Conservation (phyloP, 2,797 vertebrate species). For the Acanthurus lineatus region DNA sequence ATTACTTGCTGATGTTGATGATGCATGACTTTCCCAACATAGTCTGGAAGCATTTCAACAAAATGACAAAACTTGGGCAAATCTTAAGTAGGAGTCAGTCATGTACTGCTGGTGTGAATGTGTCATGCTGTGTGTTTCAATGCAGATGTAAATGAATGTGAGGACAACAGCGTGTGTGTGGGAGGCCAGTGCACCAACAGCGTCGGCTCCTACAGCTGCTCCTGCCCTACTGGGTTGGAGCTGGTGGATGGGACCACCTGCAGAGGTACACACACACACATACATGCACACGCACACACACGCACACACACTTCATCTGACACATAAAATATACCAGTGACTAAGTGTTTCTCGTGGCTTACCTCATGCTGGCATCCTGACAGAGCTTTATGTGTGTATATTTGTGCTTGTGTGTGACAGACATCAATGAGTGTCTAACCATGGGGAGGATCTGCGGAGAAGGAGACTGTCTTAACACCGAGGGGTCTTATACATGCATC, state of each 20-base stretch:
- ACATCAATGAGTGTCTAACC: conserved; percentile 88
- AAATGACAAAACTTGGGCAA: conserved; percentile 50
- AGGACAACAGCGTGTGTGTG: conserved; percentile 71
- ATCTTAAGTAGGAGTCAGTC: conserved; percentile 31
- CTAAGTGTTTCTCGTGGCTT: conserved; percentile 33
- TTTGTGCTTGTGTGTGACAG: conserved; percentile 78
- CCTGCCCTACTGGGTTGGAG: conserved; percentile 78
- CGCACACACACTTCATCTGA: conserved; percentile 7
- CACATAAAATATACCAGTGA: conserved; percentile 37
- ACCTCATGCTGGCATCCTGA: conserved; percentile 47
- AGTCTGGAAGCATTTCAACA: conserved; percentile 60
- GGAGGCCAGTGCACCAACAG: conserved; percentile 81
- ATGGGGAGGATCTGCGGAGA: conserved; percentile 85
- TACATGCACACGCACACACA: conserved; percentile 5
- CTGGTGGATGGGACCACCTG: conserved; percentile 74
- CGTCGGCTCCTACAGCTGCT: conserved; percentile 78
- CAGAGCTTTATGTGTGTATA: conserved; percentile 43
- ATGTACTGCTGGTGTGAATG: conserved; percentile 60
- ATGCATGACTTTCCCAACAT: conserved; percentile 55
- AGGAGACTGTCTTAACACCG: conserved; percentile 88
- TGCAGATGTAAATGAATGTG: conserved; percentile 84
- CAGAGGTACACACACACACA: conserved; percentile 68
- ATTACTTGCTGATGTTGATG: conserved; percentile 33
- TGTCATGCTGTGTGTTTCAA: conserved; percentile 46
- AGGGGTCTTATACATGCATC: conserved; percentile 89